Evolutionary conservation across 2,888 invertebrate genomes (phyloP), one percentile per base, ranked within the genome.

Genomic region (Eupelmus urozonus): DNA sequence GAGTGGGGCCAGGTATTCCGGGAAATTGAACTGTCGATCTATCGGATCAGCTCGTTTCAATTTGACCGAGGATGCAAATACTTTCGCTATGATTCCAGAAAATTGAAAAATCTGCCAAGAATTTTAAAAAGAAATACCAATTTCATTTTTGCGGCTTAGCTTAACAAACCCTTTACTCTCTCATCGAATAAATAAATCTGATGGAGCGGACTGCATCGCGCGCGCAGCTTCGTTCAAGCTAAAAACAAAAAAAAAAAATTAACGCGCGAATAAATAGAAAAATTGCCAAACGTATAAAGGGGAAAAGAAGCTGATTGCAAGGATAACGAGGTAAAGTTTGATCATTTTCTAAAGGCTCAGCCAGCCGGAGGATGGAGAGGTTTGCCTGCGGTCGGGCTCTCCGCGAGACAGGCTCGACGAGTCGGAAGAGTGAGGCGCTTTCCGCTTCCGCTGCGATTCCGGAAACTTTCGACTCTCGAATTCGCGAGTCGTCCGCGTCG

Each of bases 371-470:
- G 25, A 72, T 34, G 71, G 53, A 59, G 27, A 76, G 66, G 74
- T 74, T 67, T 67, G 55, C 34, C 51, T 53, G 23, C 11, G 69
- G 74, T 25, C 25, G 34, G 9, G 40, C 40, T 20, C 63, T 18
- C n/a, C n/a, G n/a, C n/a, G n/a, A 13, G 45, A 16, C 77, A 81
- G 78, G 81, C 82, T 83, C 76, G 78, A 74, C 81, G 79, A 82
- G 76, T 81, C 82, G 84, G 85, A 85, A 85, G 82, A 82, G 81
- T 81, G 79, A 79, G 79, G 82, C 82, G 85, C 81, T 85, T 86
- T 82, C 82, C 83, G 83, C 76, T 85, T 85, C 85, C 84, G 83
- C 82, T 79, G 75, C 82, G 84, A 84, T 84, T 84, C 82, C 74
- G 78, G 65, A 13, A 75, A 57, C 51, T 60, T 59, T 51, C 67